These are phyloP conservation scores for Megalonaias nervosa DNA, from an alignment of 1,140 invertebrate species.

Conservation along the genomic window DNA sequence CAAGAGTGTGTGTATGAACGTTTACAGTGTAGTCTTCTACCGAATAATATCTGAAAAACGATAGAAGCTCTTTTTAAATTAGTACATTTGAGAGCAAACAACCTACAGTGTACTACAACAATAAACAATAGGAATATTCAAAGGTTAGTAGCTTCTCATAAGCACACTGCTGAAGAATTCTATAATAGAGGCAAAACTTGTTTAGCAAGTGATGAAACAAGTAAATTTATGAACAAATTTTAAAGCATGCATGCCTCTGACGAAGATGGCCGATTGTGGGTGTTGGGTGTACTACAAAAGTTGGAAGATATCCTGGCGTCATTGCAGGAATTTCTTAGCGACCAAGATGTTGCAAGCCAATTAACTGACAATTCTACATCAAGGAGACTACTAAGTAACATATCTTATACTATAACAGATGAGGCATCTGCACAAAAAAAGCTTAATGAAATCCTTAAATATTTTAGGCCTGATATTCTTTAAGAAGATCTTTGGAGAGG, in stretches of 20 bases:
- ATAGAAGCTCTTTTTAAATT: constrained; percentile 21
- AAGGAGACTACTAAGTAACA: background rate
- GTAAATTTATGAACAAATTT: constrained; percentile 35
- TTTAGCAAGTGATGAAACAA: constrained; percentile 37
- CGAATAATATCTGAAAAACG: background rate
- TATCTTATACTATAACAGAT: constrained; percentile 14
- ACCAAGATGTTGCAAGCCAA: too few species aligned
- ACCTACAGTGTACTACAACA: constrained; percentile 21
- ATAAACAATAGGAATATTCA: constrained; percentile 38
- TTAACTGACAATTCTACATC: too few species aligned
- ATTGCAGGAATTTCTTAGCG: too few species aligned
- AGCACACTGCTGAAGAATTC: constrained; percentile 4
- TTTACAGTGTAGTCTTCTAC: constrained; percentile 12
- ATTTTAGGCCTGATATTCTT: constrained; percentile 2
- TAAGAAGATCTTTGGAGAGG: constrained; percentile 1
- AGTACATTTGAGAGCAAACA: constrained; percentile 11
- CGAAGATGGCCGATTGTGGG: constrained; percentile 18
- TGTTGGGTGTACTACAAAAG: constrained; percentile 5
- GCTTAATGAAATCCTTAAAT: constrained; percentile 8
- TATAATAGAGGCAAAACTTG: constrained; percentile 6
- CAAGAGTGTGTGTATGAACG: constrained; percentile 23
- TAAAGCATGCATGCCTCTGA: constrained; percentile 21
- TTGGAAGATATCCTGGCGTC: too few species aligned
- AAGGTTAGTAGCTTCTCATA: constrained; percentile 17
- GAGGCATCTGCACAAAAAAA: constrained; percentile 20